Percentiles rank a stretch among this genome's conserved stretches.
Conservation (phyloP, 2,888 invertebrate species). For the Athripsodes cinereus region DNA sequence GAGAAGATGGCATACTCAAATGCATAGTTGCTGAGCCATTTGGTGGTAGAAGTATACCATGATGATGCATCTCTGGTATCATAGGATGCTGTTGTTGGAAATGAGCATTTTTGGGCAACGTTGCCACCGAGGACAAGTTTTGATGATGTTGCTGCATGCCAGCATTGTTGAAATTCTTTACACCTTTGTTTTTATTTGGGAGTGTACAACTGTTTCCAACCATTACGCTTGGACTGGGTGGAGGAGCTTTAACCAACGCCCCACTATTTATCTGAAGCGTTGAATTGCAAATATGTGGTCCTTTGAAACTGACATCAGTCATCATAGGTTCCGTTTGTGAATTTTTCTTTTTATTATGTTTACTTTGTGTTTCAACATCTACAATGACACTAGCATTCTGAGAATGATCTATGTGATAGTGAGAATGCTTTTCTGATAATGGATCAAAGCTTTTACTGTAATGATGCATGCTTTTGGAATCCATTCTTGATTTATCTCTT, state of each 20-base stretch:
- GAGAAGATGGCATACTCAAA: conserved; percentile 51
- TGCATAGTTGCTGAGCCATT: conserved; percentile 55
- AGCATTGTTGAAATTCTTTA: conserved; percentile 49
- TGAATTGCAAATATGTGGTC: conserved; percentile 46
- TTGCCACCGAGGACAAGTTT: conserved; percentile 48
- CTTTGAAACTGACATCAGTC: conserved; percentile 52
- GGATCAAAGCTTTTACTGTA: conserved; percentile 69
- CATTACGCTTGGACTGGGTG: conserved; percentile 53
- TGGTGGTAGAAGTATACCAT: conserved; percentile 52
- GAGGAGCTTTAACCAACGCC: conserved; percentile 54
- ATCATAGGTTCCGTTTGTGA: conserved; percentile 46
- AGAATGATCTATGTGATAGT: conserved; percentile 70
- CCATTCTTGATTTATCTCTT: conserved; percentile 65
- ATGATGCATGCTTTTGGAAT: conserved; percentile 70
- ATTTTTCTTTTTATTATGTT: conserved; percentile 40
- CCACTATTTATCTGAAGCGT: conserved; percentile 37
- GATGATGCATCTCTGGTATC: conserved; percentile 53
- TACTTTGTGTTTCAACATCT: conserved; percentile 68
- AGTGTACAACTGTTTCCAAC: conserved; percentile 43
- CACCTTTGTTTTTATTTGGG: conserved; percentile 36
- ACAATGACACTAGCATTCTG: conserved; percentile 78
- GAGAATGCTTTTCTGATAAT: conserved; percentile 70
- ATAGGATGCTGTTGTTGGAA: conserved; percentile 39
- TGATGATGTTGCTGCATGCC: conserved; percentile 41
- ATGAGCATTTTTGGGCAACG: conserved; percentile 52